Evolutionary conservation across 2,113 vertebrate species (phyloP).

Genomic region (Pao palembangensis): DNA sequence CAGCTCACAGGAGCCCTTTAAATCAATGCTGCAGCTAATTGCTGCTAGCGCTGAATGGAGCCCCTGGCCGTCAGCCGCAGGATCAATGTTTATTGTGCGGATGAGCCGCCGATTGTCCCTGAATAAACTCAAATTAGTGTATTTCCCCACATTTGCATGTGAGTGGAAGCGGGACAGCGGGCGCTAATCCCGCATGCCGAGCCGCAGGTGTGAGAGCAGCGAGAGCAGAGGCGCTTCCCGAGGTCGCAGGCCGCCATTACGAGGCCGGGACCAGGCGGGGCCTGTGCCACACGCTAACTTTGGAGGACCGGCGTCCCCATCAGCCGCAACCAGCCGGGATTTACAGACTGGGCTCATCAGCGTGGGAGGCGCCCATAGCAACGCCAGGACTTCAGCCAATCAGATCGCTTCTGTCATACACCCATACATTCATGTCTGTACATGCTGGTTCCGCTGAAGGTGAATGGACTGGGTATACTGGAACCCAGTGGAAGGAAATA

Average conservation of each 20-base stretch:
- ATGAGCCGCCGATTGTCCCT: constrained; percentile 84
- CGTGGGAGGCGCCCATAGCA: too few relatives aligned
- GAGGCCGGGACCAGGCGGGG: too few relatives aligned
- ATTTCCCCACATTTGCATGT: constrained; percentile 84
- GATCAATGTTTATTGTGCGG: constrained; percentile 92
- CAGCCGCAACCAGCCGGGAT: too few relatives aligned
- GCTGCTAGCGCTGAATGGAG: constrained; percentile 81
- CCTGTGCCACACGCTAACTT: too few relatives aligned
- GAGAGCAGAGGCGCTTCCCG: constrained; percentile 5
- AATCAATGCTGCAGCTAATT: constrained; percentile 80
- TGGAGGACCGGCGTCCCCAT: too few relatives aligned
- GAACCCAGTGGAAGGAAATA: too few relatives aligned
- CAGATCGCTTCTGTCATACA: not conserved
- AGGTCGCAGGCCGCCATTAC: too few relatives aligned
- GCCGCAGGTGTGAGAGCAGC: constrained; percentile 73
- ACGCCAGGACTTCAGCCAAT: not conserved
- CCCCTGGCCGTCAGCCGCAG: constrained; percentile 78
- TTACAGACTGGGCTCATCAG: too few relatives aligned
- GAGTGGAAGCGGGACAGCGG: constrained; percentile 82
- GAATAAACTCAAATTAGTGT: constrained; percentile 91
- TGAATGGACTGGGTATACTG: too few relatives aligned
- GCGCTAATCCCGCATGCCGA: constrained; percentile 79
- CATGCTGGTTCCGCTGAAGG: too few relatives aligned
- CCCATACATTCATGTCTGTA: not conserved
- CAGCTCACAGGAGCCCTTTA: constrained; percentile 36